Evolutionary conservation across 2,888 invertebrate species (phyloP).

Genomic region (Drosophila cyrtoloma): DNA sequence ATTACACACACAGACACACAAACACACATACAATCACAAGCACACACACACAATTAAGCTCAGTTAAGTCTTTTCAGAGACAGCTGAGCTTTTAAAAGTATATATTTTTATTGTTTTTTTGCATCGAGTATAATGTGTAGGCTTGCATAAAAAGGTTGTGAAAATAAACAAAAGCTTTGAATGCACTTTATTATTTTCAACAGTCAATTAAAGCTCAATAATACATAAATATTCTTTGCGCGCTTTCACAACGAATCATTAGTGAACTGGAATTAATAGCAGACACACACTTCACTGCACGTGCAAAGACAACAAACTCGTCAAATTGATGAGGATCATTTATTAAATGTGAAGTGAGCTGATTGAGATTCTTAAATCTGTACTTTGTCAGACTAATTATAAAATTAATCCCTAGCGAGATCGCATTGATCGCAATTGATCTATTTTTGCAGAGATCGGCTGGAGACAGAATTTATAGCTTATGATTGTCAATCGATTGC

Average conservation of each 20-base stretch:
- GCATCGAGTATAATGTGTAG: neutral
- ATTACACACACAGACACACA: neutral
- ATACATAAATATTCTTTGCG: neutral
- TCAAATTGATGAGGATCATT: conserved; percentile 14
- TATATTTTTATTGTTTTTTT: neutral
- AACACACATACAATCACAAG: neutral
- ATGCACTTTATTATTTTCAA: neutral
- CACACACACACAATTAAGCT: neutral
- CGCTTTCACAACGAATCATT: neutral
- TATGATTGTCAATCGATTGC: neutral
- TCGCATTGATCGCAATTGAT: conserved; percentile 20
- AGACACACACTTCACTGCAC: conserved; percentile 16
- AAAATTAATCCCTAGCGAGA: conserved; percentile 19
- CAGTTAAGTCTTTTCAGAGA: neutral
- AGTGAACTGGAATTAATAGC: conserved; percentile 12
- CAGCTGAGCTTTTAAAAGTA: neutral
- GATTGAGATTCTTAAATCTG: neutral
- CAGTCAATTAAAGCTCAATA: neutral
- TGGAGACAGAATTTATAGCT: neutral
- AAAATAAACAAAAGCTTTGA: neutral
- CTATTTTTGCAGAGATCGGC: conserved; percentile 12
- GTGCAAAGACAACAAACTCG: neutral
- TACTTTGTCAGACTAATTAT: conserved; percentile 42
- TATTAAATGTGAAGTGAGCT: conserved; percentile 6
- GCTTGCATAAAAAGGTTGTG: neutral